phyloP scores from a whole-genome alignment of 1,140 invertebrate species.

The Drosophila sproati region DNA sequence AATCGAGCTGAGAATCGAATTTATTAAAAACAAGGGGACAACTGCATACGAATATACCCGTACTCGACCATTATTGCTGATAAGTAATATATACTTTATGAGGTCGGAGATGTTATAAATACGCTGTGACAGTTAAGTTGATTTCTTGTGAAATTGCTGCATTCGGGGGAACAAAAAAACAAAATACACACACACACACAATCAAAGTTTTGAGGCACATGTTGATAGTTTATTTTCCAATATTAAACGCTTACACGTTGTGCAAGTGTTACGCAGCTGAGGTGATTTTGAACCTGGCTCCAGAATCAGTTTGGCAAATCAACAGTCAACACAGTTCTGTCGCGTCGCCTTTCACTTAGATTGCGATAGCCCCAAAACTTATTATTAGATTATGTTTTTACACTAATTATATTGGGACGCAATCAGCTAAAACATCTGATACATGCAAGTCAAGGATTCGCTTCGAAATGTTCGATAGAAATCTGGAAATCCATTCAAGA shows the following conservation, averaged over 20 bases:
- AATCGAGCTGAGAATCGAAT: slow-evolving; percentile 9
- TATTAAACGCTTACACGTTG: slow-evolving; percentile 1
- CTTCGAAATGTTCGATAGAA: too few relatives aligned
- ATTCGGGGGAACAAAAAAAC: slow-evolving; percentile 11
- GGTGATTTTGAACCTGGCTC: slow-evolving; percentile 15
- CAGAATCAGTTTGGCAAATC: slow-evolving; percentile 35
- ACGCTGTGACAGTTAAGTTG: neutral
- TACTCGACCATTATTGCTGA: too few relatives aligned
- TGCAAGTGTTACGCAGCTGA: neutral
- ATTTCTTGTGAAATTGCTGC: slow-evolving; percentile 36
- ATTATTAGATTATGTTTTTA: neutral
- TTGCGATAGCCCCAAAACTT: slow-evolving; percentile 1
- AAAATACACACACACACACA: slow-evolving; percentile 7
- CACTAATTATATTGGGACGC: neutral
- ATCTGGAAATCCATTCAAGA: too few relatives aligned
- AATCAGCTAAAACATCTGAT: too few relatives aligned
- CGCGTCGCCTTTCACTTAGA: slow-evolving; percentile 24
- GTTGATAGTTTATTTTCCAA: slow-evolving; percentile 32
- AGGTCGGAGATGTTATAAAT: neutral
- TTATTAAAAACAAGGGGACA: neutral
- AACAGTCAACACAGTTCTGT: slow-evolving; percentile 33
- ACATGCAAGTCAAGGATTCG: too few relatives aligned
- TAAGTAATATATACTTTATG: too few relatives aligned
- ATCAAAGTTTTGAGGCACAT: slow-evolving; percentile 34
- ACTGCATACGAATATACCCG: too few relatives aligned